These are phyloP conservation scores for Uria aalge DNA, from an alignment of 2,113 vertebrate species.

Conservation along the genomic window DNA sequence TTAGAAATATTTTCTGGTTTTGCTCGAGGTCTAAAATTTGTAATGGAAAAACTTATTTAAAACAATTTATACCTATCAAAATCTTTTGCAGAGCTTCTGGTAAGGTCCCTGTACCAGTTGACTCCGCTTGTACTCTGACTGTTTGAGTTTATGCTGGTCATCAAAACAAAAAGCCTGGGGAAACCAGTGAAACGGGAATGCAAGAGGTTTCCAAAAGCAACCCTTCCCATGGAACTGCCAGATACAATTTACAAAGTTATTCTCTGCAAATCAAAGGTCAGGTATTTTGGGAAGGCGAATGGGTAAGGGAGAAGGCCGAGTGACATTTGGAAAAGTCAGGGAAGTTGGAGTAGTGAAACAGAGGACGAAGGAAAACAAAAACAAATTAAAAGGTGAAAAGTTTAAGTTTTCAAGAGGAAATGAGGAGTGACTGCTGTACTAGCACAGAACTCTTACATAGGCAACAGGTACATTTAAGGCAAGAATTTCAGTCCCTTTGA, in stretches of 20 bases:
- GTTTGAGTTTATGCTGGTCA: background rate
- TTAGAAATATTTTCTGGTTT: background rate
- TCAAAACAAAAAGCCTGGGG: background rate
- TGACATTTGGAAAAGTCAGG: background rate
- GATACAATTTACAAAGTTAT: background rate
- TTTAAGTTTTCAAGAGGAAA: background rate
- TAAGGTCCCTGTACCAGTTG: background rate
- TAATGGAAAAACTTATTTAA: background rate
- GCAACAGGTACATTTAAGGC: background rate
- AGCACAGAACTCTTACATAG: background rate
- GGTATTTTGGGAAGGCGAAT: background rate
- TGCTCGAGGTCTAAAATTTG: background rate
- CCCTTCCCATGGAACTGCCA: background rate
- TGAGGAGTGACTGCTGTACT: background rate
- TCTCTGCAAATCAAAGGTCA: background rate
- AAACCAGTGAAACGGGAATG: background rate
- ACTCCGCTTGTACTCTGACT: background rate
- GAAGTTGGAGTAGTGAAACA: background rate
- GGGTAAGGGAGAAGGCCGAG: background rate
- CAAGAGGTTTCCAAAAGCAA: background rate
- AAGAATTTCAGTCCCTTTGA: background rate
- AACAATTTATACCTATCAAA: background rate
- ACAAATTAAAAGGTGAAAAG: background rate
- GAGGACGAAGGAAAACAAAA: background rate
- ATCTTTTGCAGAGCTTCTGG: background rate